Evolutionary conservation across 30 jellyfish, hydroid and myxozoan species (phyloP).

Genomic region (Pseudorhiza aurosa): DNA sequence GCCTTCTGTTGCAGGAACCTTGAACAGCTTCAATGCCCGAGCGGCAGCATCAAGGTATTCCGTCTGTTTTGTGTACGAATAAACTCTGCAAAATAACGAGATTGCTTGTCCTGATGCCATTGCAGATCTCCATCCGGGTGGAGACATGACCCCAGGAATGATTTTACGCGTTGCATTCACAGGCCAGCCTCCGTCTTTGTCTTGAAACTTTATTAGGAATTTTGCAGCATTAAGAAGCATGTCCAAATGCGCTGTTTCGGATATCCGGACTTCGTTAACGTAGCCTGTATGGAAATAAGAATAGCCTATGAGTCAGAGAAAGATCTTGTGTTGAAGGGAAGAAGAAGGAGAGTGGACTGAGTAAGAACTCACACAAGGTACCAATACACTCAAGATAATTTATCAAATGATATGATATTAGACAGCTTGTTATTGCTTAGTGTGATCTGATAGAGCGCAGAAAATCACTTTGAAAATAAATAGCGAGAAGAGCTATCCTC

Average conservation of each 20-base stretch:
- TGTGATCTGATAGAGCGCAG: no score
- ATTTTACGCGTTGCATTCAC: conserved; percentile 77
- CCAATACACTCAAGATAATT: no score
- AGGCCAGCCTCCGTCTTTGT: conserved; percentile 88
- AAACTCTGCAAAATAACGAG: conserved; percentile 81
- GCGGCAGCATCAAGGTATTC: conserved; percentile 73
- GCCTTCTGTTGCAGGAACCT: conserved; percentile 37
- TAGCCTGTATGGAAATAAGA: conserved; percentile 13
- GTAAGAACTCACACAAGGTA: no score
- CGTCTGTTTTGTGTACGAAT: conserved; percentile 50
- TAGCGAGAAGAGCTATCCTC: no score
- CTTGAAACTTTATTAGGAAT: conserved; percentile 83
- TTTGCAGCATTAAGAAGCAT: conserved; percentile 83
- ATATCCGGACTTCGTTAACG: background rate
- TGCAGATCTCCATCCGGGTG: conserved; percentile 93
- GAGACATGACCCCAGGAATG: conserved; percentile 16
- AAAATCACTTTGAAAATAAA: no score
- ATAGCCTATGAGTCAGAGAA: no score
- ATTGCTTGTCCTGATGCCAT: conserved; percentile 99
- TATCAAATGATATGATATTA: no score
- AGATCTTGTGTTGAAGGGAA: no score
- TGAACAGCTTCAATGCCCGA: conserved; percentile 66
- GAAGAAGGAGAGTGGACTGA: no score
- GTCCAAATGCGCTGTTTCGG: conserved; percentile 39
- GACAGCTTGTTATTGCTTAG: no score